Evolutionary conservation across 2,113 vertebrate species (phyloP), one percentile per base, ranked within the genome.

Genomic region (Brachyistius frenatus): DNA sequence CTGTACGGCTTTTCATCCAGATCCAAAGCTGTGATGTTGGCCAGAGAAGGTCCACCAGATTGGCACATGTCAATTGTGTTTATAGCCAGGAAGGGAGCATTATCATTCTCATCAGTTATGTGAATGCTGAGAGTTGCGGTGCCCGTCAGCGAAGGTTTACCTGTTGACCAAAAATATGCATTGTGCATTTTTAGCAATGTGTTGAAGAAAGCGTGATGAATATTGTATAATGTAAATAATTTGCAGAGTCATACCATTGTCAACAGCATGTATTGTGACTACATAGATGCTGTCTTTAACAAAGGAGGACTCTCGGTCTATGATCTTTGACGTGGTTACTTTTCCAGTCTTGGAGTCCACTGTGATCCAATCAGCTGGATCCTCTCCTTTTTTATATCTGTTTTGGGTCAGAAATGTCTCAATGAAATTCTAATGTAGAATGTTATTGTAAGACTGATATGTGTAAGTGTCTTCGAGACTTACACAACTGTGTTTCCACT

Each of bases 291-390:
- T 73, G 52, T 92, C 32, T 7, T 64, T 78, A 49, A 93, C 86
- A 41, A 73, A 77, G 4, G 53, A 0, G 5, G 94, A 93, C 78
- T 95, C 94, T 81, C 93, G 71, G 81, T 95, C 94, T 31, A 93
- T 2, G 10, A 3, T 1, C 7, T 89, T 83, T n/a, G 32, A 31
- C 54, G 89, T 90, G 32, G 54, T 89, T 35, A 95, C 36, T 37
- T 79, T 37, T 46, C 94, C 94, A 6, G 87, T 91, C 13, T 73
- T 41, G 6, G 69, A 0, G 52, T 94, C 81, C 62, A 94, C 73
- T 65, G 41, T 72, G 10, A 95, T 23, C 91, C 92, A 95, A 7
- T 65, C 56, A 67, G 73, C 91, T 37, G 86, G 73, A 69, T 95
- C 94, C 0, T 83, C 1, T 62, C 74, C 90, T 84, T 70, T 91